Percentiles rank a stretch among this genome's conserved stretches.
Conservation (phyloP, 2,888 invertebrate species). For the Atethmia centrago region DNA sequence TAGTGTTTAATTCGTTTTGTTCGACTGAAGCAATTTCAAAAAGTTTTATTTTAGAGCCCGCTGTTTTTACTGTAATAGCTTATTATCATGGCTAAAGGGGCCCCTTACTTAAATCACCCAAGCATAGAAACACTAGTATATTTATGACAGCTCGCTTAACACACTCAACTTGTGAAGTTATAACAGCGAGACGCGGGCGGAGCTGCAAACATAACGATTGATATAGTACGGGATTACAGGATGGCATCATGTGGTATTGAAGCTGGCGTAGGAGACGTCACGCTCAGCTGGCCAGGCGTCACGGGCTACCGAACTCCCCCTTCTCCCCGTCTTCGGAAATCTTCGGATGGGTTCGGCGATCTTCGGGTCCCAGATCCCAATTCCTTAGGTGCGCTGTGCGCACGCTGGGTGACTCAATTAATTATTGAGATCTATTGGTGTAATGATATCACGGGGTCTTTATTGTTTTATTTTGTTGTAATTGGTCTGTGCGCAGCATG, state of each 20-base stretch:
- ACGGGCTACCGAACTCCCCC: conserved; percentile 82
- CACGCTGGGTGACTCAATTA: conserved; percentile 74
- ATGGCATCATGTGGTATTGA: conserved; percentile 75
- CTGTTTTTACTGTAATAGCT: not conserved
- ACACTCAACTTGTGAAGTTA: conserved; percentile 15
- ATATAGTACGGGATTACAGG: conserved; percentile 75
- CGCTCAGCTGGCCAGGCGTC: conserved; percentile 80
- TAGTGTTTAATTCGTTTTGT: conserved; percentile 4
- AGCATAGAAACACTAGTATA: not conserved
- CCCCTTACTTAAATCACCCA: conserved; percentile 4
- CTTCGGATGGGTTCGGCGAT: conserved; percentile 77
- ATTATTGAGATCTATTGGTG: conserved; percentile 79
- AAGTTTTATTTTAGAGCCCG: not conserved
- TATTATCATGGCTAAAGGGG: not conserved
- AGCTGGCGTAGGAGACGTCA: conserved; percentile 78
- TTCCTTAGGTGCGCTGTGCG: conserved; percentile 78
- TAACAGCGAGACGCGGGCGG: conserved; percentile 19
- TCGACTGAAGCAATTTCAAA: not conserved
- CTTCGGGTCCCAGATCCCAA: conserved; percentile 74
- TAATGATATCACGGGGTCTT: conserved; percentile 77
- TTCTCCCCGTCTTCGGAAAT: conserved; percentile 77
- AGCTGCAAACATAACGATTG: conserved; percentile 62
- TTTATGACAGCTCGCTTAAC: conserved; percentile 18
- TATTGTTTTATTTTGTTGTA: conserved; percentile 73
- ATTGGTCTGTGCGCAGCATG: conserved; percentile 65